Evolutionary conservation across 53 echinoderm and acorn worm genomes (phyloP), one percentile per base, ranked within the genome.

Genomic region (Crossaster papposus): DNA sequence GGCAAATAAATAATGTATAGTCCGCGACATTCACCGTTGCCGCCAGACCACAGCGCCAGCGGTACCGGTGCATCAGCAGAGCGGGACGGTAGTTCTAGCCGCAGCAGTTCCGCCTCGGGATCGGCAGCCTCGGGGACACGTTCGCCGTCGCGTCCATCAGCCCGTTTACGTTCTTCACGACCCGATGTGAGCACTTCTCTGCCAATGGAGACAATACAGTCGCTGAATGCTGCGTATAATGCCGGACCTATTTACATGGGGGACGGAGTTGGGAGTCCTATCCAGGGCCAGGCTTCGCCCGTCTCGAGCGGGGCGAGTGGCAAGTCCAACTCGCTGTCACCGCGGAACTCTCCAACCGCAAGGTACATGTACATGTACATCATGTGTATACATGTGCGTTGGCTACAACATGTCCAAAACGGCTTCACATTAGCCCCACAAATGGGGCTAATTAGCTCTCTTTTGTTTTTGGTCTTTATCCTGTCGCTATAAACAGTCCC

Each of bases 141-240:
- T 54, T 82, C 88, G 20, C 83, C 94, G 28, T 76, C 91, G 4
- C 84, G 91, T 29, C n/a, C n/a, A n/a, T 58, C 74, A 29, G 34
- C 90, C 30, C 79, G 84, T 54, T 24, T 58, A 63, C 77, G 76
- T 72, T 53, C 87, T 0, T 75, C 87, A 3, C 58, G 94, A 30
- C 85, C 94, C 31, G 95, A 95, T 63, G 84, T 93, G 17, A 85
- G 89, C 88, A 55, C 93, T 64, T 89, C 91, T 23, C 83, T 94
- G 79, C 95, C 95, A 24, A 98, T 98, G 98, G 98, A 98, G 93
- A 93, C 96, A 53, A 93, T 98, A 54, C 98, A 98, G 88, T 98
- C 98, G 70, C 91, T 98, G 23, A 98, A 95, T 90, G 98, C 98
- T 76, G 98, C 94, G 33, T 98, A 98, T 72, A 98, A 98, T 77